phyloP scores from a whole-genome alignment of 2,888 invertebrate species.

The Dysmachus trigonus region DNA sequence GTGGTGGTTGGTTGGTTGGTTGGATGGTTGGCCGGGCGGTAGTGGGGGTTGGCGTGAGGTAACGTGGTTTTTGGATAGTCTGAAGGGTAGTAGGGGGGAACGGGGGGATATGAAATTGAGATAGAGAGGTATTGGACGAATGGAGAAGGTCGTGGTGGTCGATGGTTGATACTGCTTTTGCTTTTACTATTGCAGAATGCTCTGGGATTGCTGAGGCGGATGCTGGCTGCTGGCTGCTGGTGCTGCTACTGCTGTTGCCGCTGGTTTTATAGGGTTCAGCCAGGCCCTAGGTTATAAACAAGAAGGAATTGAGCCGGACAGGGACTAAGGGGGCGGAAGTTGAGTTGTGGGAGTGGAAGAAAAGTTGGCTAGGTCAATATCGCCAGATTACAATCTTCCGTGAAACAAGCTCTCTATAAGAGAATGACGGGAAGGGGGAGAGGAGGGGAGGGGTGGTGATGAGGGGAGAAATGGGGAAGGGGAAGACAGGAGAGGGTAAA shows the following conservation, averaged over 20 bases:
- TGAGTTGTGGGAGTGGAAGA: neutral
- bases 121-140: neutral
- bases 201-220: neutral
- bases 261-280: neutral
- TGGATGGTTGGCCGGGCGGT: neutral
- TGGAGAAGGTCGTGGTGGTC: neutral
- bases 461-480: neutral
- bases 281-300: neutral
- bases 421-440: neutral
- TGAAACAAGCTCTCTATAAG: neutral
- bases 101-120: neutral
- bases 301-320: neutral
- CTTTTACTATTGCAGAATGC: neutral
- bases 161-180: neutral
- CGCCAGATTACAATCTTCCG: slow-evolving; percentile 16
- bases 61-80: too few relatives aligned
- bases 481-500: neutral
- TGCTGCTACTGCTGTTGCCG: neutral
- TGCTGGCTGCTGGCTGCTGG: neutral
- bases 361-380: slow-evolving; percentile 21
- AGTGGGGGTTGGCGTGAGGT: neutral
- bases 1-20: neutral
- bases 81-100: too few relatives aligned
- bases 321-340: neutral
- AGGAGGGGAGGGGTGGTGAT: neutral